These are phyloP conservation scores for Ictidomys tridecemlineatus DNA, from an alignment of 2,113 vertebrate species.

Conservation along the genomic window DNA sequence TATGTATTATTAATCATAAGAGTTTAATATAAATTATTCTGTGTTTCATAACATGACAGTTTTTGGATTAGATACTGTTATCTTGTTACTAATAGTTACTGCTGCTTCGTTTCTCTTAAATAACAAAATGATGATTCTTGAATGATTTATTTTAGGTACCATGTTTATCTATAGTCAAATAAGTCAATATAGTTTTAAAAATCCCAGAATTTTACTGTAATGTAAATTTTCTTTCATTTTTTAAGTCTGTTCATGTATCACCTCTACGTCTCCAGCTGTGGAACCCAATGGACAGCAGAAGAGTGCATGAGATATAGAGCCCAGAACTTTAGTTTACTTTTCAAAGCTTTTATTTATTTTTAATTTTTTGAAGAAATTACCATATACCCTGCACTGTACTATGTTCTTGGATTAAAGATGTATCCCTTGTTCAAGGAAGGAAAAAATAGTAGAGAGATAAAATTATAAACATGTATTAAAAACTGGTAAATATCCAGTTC, in stretches of 20 bases:
- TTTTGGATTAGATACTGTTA: constrained; percentile 39
- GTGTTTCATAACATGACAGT: constrained; percentile 12
- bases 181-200: constrained; percentile 22
- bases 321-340: background rate
- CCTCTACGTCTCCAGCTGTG: background rate
- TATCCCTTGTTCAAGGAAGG: background rate
- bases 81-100: constrained; percentile 68
- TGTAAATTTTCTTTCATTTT: background rate
- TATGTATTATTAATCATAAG: constrained; percentile 35
- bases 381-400: background rate
- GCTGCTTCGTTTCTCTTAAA: constrained; percentile 63
- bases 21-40: constrained; percentile 36
- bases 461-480: constrained; percentile 20
- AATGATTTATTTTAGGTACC: constrained; percentile 47
- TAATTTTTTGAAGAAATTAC: background rate
- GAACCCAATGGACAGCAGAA: background rate
- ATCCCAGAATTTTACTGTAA: constrained; percentile 6
- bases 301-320: background rate
- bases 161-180: constrained; percentile 34
- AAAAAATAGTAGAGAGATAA: background rate
- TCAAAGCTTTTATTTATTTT: background rate
- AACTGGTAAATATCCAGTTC: background rate
- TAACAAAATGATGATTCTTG: constrained; percentile 40
- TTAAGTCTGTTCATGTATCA: background rate
- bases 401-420: background rate